phyloP scores from a whole-genome alignment of 2,888 invertebrate genomes.

The Agrochola litura region DNA sequence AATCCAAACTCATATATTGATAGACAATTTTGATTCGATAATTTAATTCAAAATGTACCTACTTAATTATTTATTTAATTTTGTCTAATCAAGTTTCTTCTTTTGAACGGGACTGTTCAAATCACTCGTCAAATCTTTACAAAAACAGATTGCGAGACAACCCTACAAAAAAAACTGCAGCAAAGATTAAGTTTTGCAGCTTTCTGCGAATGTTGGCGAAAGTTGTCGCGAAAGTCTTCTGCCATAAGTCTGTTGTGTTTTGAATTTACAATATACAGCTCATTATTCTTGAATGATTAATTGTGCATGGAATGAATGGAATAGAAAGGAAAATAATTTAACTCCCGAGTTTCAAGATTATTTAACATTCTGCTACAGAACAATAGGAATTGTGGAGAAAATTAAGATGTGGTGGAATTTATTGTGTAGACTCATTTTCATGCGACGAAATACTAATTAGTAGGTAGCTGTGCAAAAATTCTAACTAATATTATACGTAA shows the following conservation, averaged over 20 bases:
- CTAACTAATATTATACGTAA: no score
- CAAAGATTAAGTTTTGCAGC: slow-evolving; percentile 31
- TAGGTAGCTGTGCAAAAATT: neutral
- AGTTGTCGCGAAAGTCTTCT: slow-evolving; percentile 55
- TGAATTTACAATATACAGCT: slow-evolving; percentile 53
- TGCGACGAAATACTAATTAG: slow-evolving; percentile 7
- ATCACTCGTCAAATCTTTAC: neutral
- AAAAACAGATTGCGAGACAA: slow-evolving; percentile 7
- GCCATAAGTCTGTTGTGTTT: slow-evolving; percentile 45
- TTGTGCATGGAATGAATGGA: slow-evolving; percentile 51
- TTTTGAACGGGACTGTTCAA: neutral
- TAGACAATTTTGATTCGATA: neutral
- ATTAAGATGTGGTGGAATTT: slow-evolving; percentile 18
- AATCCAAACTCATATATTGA: neutral
- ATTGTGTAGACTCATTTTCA: neutral
- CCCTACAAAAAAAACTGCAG: slow-evolving; percentile 37
- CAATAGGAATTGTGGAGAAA: slow-evolving; percentile 25
- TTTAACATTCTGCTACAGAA: slow-evolving; percentile 36
- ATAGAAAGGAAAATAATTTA: slow-evolving; percentile 43
- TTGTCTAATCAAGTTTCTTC: neutral
- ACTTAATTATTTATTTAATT: no score
- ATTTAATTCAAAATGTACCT: no score
- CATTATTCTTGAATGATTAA: slow-evolving; percentile 59
- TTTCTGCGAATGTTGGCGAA: slow-evolving; percentile 53
- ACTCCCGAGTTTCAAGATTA: slow-evolving; percentile 27